Conservation (phyloP, 2,888 invertebrate genomes). For the Caenorhabditis doughertyi region DNA sequence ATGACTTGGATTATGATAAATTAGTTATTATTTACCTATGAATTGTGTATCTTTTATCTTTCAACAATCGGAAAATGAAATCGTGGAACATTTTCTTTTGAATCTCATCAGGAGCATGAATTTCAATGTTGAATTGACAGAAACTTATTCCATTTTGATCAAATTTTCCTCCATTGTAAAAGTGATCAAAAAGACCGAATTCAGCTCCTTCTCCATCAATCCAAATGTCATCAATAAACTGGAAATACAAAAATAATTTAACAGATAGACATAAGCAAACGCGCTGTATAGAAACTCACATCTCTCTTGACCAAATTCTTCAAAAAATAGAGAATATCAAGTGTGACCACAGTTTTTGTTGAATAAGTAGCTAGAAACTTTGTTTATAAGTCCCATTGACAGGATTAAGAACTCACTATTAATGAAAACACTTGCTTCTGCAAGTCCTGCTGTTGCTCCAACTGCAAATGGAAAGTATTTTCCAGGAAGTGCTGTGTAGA, state of each 20-base stretch:
- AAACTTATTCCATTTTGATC: slow-evolving; percentile 62
- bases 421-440: slow-evolving; percentile 55
- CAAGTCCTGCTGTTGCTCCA: slow-evolving; percentile 42
- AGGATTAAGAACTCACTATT: slow-evolving; percentile 20
- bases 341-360: slow-evolving; percentile 47
- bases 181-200: slow-evolving; percentile 62
- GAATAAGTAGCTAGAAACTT: slow-evolving; percentile 39
- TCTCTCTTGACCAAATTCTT: slow-evolving; percentile 49
- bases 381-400: not conserved
- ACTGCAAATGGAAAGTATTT: slow-evolving; percentile 65
- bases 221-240: slow-evolving; percentile 67
- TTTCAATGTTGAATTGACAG: slow-evolving; percentile 70
- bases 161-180: slow-evolving; percentile 62
- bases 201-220: slow-evolving; percentile 69
- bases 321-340: slow-evolving; percentile 66
- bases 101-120: slow-evolving; percentile 55
- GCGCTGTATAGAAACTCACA: slow-evolving; percentile 7
- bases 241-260: not conserved
- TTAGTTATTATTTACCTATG: slow-evolving; percentile 3
- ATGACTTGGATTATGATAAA: not conserved
- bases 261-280: not conserved
- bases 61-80: slow-evolving; percentile 55
- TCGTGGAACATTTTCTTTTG: slow-evolving; percentile 61
- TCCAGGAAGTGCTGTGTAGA: slow-evolving; percentile 61
- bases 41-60: slow-evolving; percentile 56